Evolutionary conservation across 2,797 vertebrate species (phyloP).

Genomic region (Sebastes alutus): DNA sequence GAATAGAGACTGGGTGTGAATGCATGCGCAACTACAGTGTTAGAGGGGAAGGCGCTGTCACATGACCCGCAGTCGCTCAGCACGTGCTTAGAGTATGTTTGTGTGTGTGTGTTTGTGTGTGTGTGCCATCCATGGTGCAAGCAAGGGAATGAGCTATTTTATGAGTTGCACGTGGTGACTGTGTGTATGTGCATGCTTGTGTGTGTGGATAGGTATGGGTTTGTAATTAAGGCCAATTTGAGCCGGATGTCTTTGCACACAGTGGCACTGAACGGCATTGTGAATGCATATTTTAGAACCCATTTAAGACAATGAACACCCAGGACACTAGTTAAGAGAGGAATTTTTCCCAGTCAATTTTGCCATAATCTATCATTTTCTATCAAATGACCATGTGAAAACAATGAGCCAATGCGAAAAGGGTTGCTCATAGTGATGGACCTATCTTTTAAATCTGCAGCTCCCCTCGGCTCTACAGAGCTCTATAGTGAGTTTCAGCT

Average conservation of each 20-base stretch:
- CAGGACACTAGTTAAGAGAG: neutral
- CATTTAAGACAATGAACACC: neutral
- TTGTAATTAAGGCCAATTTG: slow-evolving; percentile 36
- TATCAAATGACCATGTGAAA: neutral
- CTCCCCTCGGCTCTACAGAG: neutral
- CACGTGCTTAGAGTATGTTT: slow-evolving; percentile 66
- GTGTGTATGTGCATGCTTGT: slow-evolving; percentile 7
- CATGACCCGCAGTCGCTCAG: slow-evolving; percentile 68
- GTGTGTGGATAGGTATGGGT: slow-evolving; percentile 4
- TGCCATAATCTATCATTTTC: neutral
- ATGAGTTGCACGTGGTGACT: slow-evolving; percentile 27
- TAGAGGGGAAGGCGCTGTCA: slow-evolving; percentile 56
- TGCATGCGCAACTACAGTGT: slow-evolving; percentile 10
- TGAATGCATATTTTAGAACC: slow-evolving; percentile 10
- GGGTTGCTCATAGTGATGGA: neutral
- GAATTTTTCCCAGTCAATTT: neutral
- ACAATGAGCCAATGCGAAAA: neutral
- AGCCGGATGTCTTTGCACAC: slow-evolving; percentile 20
- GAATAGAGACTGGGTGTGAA: slow-evolving; percentile 26
- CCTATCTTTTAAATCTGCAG: neutral
- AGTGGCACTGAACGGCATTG: slow-evolving; percentile 9
- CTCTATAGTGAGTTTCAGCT: neutral
- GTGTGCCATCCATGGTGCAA: slow-evolving; percentile 8
- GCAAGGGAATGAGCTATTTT: slow-evolving; percentile 34
- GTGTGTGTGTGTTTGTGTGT: slow-evolving; percentile 23